A percentile compares a stretch with the other conserved stretches of the same genome.
Conservation (phyloP, 2,888 invertebrate genomes). For the Seira sanloemensis region DNA sequence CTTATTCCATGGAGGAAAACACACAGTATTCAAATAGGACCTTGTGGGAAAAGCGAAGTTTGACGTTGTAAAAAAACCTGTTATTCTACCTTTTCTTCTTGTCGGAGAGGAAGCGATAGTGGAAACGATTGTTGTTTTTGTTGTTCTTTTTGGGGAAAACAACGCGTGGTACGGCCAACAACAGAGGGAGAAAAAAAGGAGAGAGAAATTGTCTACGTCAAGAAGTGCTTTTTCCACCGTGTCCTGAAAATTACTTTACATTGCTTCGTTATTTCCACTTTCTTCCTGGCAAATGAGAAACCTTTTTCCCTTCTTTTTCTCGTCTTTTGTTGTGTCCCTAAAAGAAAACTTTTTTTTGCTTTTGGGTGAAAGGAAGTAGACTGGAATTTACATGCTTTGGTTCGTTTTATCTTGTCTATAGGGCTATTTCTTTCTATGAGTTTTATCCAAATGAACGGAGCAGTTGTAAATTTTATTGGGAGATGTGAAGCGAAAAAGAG, state of each 20-base stretch:
- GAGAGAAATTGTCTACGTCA: conserved; percentile 3
- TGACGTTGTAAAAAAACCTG: neutral
- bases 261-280: conserved; percentile 14
- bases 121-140: conserved; percentile 16
- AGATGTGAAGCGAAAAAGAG: neutral
- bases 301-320: neutral
- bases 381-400: conserved; percentile 9
- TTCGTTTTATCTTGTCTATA: neutral
- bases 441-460: too few relatives aligned
- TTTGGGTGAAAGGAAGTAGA: neutral
- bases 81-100: neutral
- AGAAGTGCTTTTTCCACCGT: conserved; percentile 1
- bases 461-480: conserved; percentile 6
- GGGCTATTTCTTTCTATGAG: neutral
- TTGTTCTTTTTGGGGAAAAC: conserved; percentile 2
- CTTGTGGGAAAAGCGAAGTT: neutral
- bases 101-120: conserved; percentile 9
- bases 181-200: neutral
- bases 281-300: neutral
- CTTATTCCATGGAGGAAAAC: neutral
- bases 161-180: neutral
- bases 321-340: too few relatives aligned
- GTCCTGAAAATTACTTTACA: conserved; percentile 7
- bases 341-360: too few relatives aligned
- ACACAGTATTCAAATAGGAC: conserved; percentile 3